Conservation (phyloP, 1,140 invertebrate genomes). For the Liolophura sinensis region DNA sequence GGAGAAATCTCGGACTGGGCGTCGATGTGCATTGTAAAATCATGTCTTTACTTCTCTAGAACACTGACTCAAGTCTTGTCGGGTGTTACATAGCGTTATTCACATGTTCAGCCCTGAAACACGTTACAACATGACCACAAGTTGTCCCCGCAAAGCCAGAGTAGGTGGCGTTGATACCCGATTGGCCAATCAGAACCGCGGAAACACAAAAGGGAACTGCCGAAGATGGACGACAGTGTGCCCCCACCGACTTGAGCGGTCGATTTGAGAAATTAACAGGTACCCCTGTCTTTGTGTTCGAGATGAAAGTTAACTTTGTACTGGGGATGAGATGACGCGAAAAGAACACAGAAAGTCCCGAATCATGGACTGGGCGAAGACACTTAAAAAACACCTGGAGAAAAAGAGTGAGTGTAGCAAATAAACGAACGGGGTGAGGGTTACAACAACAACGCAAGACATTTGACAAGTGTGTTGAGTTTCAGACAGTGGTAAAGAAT, state of each 20-base stretch:
- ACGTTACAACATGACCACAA: no score
- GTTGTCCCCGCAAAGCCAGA: no score
- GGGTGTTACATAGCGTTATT: no score
- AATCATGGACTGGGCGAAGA: slow-evolving; percentile 38
- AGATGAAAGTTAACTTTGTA: slow-evolving; percentile 9
- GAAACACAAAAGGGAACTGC: slow-evolving; percentile 32
- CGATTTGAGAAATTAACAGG: not conserved
- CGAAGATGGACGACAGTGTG: slow-evolving; percentile 31
- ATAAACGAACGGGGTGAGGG: slow-evolving; percentile 18
- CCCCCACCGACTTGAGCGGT: not conserved
- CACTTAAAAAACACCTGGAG: slow-evolving; percentile 31
- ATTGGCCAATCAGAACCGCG: slow-evolving; percentile 26
- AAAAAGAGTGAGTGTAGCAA: slow-evolving; percentile 13
- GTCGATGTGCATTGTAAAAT: no score
- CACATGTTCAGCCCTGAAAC: no score
- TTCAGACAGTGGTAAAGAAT: not conserved
- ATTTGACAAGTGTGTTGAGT: not conserved
- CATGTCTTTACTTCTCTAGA: no score
- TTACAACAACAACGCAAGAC: slow-evolving; percentile 3
- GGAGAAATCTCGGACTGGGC: no score
- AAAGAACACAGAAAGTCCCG: slow-evolving; percentile 18
- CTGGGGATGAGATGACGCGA: slow-evolving; percentile 25
- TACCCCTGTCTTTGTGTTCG: not conserved
- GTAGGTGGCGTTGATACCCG: no score
- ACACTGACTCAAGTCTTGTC: no score